Percentiles rank a stretch among this genome's conserved stretches.
phyloP scores from a whole-genome alignment of 1,140 invertebrate genomes.

The Intoshia linei region DNA sequence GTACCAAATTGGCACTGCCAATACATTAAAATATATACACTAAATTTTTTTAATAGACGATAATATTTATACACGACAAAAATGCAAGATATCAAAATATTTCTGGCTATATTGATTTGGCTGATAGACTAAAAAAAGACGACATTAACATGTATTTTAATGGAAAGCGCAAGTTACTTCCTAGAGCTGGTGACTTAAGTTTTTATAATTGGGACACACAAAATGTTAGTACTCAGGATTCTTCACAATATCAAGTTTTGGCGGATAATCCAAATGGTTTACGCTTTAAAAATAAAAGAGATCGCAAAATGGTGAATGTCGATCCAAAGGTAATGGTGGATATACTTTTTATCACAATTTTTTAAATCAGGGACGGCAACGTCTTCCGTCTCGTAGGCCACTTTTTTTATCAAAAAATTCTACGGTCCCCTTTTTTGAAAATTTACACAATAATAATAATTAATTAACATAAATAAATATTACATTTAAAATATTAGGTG shows the following conservation, averaged over 20 bases:
- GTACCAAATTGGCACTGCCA: background rate
- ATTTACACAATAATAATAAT: conserved; percentile 2
- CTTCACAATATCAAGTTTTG: conserved; percentile 33
- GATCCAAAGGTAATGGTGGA: conserved; percentile 18
- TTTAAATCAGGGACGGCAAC: too few relatives aligned
- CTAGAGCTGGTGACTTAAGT: conserved; percentile 30
- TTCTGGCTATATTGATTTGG: conserved; percentile 39
- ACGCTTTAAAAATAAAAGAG: conserved; percentile 28
- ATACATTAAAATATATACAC: background rate
- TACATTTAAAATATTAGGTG: too few relatives aligned
- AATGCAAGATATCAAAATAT: conserved; percentile 33
- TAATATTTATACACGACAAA: conserved; percentile 34
- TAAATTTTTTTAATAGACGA: conserved; percentile 23
- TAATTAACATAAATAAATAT: too few relatives aligned
- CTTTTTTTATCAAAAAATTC: too few relatives aligned
- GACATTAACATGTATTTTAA: conserved; percentile 38
- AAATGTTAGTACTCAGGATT: conserved; percentile 30
- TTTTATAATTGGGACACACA: conserved; percentile 36
- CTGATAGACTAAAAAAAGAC: conserved; percentile 32
- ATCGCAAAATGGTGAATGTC: conserved; percentile 24
- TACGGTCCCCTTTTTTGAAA: too few relatives aligned
- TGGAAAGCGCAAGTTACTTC: conserved; percentile 29
- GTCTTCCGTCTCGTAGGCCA: too few relatives aligned
- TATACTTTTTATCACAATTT: background rate
- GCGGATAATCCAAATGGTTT: conserved; percentile 31